Evolutionary conservation across 2,797 vertebrate genomes (phyloP).

Genomic region (Syncerus caffer): DNA sequence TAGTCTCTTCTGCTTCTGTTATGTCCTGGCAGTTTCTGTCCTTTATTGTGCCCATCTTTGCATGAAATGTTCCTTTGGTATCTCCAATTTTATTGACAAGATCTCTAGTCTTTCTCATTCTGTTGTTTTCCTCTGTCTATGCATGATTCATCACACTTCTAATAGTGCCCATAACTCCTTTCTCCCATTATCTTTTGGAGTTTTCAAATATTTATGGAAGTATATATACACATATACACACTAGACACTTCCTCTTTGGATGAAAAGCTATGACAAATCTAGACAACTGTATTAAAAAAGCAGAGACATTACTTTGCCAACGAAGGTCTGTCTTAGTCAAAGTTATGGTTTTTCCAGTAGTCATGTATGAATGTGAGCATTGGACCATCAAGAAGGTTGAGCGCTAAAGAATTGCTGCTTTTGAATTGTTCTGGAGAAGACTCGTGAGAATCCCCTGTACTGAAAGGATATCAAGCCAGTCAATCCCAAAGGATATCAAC

Average conservation of each 20-base stretch:
- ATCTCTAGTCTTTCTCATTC: no score
- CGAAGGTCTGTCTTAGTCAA: not conserved
- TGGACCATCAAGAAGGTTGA: not conserved
- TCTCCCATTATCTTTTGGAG: not conserved
- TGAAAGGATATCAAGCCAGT: not conserved
- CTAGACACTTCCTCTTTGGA: not conserved
- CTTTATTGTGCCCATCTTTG: no score
- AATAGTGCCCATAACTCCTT: not conserved
- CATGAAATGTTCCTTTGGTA: no score
- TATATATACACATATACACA: not conserved
- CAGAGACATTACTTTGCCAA: not conserved
- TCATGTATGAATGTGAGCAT: not conserved
- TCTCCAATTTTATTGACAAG: no score
- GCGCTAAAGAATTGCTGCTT: not conserved
- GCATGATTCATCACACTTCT: not conserved
- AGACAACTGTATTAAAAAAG: not conserved
- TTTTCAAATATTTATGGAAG: not conserved
- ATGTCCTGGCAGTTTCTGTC: no score
- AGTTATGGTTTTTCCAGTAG: not conserved
- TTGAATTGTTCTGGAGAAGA: not conserved
- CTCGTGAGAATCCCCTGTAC: not conserved
- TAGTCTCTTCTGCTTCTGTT: no score
- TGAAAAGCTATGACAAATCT: not conserved
- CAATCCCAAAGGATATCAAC: not conserved
- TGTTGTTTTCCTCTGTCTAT: no score